Base-by-base conservation (phyloP, 2,113 vertebrate species). In the Lutjanus erythropterus region DNA sequence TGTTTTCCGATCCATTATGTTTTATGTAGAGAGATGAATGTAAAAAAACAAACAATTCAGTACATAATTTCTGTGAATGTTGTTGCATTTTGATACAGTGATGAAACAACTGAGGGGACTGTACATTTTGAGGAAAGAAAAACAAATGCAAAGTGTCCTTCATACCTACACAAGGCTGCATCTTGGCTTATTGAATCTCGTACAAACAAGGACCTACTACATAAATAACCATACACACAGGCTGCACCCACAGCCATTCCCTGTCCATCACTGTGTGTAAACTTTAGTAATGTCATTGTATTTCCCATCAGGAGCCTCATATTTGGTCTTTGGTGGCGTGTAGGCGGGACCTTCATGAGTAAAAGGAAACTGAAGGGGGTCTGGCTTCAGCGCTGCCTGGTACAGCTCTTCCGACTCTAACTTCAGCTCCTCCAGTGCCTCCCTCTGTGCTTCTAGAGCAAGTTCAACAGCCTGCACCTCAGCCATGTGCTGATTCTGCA, bases 261-360 rank as follows among this genome's bases (percentile, higher is more conserved):
- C 14, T 39, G 46, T 86, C 62, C 69, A 72, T 95, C 80, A 95
- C 86, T 99, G 97, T 0, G 95, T 95, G 44, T 98, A 97, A 7
- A 97, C 95, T 80, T 95, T 97, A 50, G 98, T 99, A 85, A 96
- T 85, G 64, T 99, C 93, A 0, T 91, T 79, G 33, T 96, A 97
- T 88, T 96, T 99, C 25, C 98, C 97, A 23, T 99, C 97, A 0
- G 97, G 97, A 9, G 97, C 94, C 3, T 97, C 94, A 0, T 98
- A 96, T 9, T 84, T 89, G 19, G 91, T 29, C 9, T 95, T 80
- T 0, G 97, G 95, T 0, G 98, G 97, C 0, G 96, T 97, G 71
- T 96, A 84, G 23, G 64, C 35, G 9, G 97, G 97, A 16, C 97
- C 97, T 3, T 97, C 84, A 2, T 80, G 95, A 84, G 95, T 88